Conservation (phyloP, 2,888 invertebrate species). For the Acrocyrtus sp. region DNA sequence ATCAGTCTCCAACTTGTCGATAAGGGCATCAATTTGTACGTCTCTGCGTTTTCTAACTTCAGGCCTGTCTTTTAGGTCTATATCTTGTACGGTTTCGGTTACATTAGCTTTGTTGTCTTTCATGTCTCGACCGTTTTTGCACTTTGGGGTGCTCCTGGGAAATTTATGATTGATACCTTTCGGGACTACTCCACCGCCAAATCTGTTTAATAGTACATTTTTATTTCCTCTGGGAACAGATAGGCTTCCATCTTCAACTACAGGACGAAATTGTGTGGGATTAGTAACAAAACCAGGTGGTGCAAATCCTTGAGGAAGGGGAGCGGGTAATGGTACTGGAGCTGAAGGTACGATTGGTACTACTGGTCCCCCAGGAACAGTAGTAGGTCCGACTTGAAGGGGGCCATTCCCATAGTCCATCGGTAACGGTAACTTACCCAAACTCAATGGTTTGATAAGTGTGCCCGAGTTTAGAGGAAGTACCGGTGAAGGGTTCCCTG, state of each 20-base stretch:
- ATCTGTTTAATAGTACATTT: slow-evolving; percentile 19
- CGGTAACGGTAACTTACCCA: too few species aligned
- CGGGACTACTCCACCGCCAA: slow-evolving; percentile 27
- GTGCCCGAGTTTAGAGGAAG: background rate
- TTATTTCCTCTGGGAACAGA: slow-evolving; percentile 3
- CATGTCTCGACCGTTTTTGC: background rate
- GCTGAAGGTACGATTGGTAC: too few species aligned
- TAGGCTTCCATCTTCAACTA: background rate
- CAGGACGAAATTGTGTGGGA: background rate
- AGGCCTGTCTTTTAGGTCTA: background rate
- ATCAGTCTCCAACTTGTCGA: background rate
- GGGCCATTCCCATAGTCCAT: too few species aligned
- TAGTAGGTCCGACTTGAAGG: too few species aligned
- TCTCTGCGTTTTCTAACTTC: background rate
- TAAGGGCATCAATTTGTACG: background rate
- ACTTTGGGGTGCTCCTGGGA: background rate
- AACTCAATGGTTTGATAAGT: too few species aligned
- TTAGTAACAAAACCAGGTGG: too few species aligned
- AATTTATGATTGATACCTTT: background rate
- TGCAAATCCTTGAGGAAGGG: too few species aligned
- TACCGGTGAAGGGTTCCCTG: background rate
- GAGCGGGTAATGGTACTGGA: too few species aligned
- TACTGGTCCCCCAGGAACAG: too few species aligned
- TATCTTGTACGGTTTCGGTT: background rate
- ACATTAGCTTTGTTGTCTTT: background rate